Evolutionary conservation across 1,140 invertebrate genomes (phyloP).

Genomic region (Brachystomella parvula): DNA sequence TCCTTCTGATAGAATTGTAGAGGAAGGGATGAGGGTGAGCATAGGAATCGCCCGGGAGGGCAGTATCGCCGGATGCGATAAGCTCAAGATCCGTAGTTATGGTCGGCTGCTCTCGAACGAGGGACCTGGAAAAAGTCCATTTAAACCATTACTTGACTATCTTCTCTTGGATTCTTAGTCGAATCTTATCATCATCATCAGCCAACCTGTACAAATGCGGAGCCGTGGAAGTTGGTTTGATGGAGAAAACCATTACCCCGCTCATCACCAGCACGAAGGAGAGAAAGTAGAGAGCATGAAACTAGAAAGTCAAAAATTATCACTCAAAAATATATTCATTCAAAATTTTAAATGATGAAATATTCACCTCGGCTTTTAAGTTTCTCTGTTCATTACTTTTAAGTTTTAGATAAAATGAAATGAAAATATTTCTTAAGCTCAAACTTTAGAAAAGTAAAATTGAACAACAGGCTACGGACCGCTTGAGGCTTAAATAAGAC

Average conservation of each 20-base stretch:
- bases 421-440: not conserved
- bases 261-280: conserved; percentile 66
- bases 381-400: not conserved
- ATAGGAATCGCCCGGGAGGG: no score
- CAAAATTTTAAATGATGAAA: not conserved
- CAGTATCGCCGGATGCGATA: not conserved
- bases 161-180: not conserved
- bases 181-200: not conserved
- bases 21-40: no score
- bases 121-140: not conserved
- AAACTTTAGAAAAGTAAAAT: not conserved
- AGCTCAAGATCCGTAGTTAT: conserved; percentile 6
- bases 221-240: conserved; percentile 20
- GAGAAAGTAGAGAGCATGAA: conserved; percentile 69
- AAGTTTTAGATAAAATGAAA: not conserved
- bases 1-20: no score
- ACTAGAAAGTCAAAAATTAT: conserved; percentile 50
- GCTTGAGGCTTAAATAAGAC: no score
- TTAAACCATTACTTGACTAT: not conserved
- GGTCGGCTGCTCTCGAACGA: not conserved
- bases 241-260: conserved; percentile 60
- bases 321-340: not conserved
- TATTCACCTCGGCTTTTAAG: not conserved
- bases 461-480: not conserved
- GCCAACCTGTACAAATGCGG: conserved; percentile 4